phyloP scores from a whole-genome alignment of 2,888 invertebrate genomes.

The Tubulanus polymorphus region DNA sequence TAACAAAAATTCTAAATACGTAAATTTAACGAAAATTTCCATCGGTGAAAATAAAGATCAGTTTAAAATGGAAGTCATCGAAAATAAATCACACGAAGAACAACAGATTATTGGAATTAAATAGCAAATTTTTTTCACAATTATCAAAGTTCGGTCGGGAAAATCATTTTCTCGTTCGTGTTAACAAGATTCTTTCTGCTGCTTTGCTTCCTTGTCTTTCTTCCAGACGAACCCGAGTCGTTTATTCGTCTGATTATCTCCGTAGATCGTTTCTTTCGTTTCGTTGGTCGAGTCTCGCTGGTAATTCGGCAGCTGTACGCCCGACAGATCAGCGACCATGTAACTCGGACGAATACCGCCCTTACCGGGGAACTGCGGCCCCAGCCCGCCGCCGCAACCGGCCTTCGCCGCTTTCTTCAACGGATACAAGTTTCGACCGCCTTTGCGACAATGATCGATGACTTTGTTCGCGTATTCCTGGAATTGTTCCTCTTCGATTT shows the following conservation, averaged over 20 bases:
- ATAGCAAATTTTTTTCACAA: too few species aligned
- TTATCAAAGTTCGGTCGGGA: too few species aligned
- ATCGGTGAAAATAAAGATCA: too few species aligned
- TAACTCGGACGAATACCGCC: conserved; percentile 51
- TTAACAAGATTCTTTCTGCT: too few species aligned
- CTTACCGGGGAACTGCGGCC: conserved; percentile 45
- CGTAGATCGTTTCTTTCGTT: conserved; percentile 38
- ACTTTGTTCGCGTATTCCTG: conserved; percentile 50
- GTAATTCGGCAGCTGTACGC: conserved; percentile 48
- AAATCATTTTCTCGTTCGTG: too few species aligned
- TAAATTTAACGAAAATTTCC: too few species aligned
- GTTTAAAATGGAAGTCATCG: too few species aligned
- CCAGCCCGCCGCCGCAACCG: conserved; percentile 47
- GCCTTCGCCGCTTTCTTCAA: conserved; percentile 43
- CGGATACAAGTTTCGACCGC: conserved; percentile 49
- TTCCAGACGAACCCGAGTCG: conserved; percentile 52
- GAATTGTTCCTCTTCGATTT: conserved; percentile 50
- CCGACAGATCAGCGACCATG: conserved; percentile 44
- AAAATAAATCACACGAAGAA: too few species aligned
- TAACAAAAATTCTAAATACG: too few species aligned
- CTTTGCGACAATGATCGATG: conserved; percentile 49
- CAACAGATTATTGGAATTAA: too few species aligned
- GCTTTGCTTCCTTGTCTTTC: not conserved
- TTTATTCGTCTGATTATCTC: conserved; percentile 40
- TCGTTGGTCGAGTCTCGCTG: conserved; percentile 42